Conservation (phyloP, 2,888 invertebrate genomes). For the Pomacea canaliculata region DNA sequence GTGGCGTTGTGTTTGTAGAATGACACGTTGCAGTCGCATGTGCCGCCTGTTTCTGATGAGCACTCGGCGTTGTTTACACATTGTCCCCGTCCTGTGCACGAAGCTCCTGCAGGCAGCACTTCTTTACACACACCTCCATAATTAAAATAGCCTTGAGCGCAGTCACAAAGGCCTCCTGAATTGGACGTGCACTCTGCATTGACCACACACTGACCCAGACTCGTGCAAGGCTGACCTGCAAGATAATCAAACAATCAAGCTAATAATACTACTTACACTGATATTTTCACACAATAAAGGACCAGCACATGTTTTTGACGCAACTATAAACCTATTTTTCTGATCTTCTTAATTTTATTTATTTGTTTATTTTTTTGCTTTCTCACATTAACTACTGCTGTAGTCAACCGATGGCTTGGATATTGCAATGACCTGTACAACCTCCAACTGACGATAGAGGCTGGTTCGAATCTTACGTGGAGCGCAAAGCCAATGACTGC, state of each 20-base stretch:
- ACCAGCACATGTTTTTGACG: no score
- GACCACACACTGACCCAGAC: conserved; percentile 28
- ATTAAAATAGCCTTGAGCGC: conserved; percentile 23
- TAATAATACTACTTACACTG: no score
- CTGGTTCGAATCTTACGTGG: no score
- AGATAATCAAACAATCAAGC: neutral
- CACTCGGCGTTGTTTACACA: conserved; percentile 30
- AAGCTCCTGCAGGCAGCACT: conserved; percentile 20
- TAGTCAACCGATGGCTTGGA: no score
- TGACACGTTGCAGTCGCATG: conserved; percentile 23
- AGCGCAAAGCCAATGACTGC: no score
- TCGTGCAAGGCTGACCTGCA: conserved; percentile 27
- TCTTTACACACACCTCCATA: conserved; percentile 27
- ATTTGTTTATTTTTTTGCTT: no score
- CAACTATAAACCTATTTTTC: no score
- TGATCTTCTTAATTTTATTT: no score
- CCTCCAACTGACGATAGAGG: no score
- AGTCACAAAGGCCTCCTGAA: conserved; percentile 23
- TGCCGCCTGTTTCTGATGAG: conserved; percentile 25
- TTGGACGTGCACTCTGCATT: conserved; percentile 28
- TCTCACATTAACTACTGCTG: no score
- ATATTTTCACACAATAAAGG: no score
- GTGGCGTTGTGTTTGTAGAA: conserved; percentile 25
- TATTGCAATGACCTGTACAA: no score
- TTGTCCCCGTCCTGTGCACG: conserved; percentile 21